Base-by-base conservation (phyloP, 2,888 invertebrate species). In the Megaustenia siamemsis region DNA sequence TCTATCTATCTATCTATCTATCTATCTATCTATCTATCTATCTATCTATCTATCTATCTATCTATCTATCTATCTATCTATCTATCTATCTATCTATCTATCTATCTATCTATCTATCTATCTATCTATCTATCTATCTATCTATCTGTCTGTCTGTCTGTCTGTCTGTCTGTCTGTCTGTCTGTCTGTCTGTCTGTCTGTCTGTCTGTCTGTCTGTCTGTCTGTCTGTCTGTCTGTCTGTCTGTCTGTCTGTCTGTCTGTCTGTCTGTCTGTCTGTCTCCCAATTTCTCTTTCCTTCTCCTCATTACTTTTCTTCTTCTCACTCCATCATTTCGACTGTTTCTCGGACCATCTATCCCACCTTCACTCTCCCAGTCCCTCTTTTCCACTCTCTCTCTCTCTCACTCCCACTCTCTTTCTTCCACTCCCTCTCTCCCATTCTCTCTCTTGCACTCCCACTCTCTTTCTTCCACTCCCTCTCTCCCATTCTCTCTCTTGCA, bases 231-330 rank as follows among this genome's bases (percentile, higher is more conserved):
- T 78, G 49, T 78, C 78, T 60, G n/a, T 63, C 78, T 63, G 35
- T 78, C 63, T 60, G 49, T 63, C 60, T 63, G 10, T 78, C 63
- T 35, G n/a, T 78, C 63, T 60, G 49, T 78, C 78, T 40, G 24
- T 56, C 35, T 53, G 40, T 56, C 43, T 56, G 18, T 3, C 40
- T 77, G 10, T 73, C 71, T 38, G n/a, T n/a, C n/a, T n/a, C n/a
- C n/a, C n/a, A n/a, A n/a, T n/a, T n/a, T n/a, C n/a, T n/a, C n/a
- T n/a, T n/a, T n/a, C n/a, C n/a, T n/a, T n/a, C n/a, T n/a, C n/a
- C n/a, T n/a, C n/a, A n/a, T n/a, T n/a, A n/a, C 43, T 73, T 5
- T 24, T 40, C 40, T 43, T 32, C n/a, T 12, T 56, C 60, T 60
- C 43, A 60, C 40, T 77, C 60, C 35, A 43, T 60, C 77, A 28